These are phyloP conservation scores for Nicator chloris DNA, from an alignment of 2,113 vertebrate genomes.

Conservation along the genomic window DNA sequence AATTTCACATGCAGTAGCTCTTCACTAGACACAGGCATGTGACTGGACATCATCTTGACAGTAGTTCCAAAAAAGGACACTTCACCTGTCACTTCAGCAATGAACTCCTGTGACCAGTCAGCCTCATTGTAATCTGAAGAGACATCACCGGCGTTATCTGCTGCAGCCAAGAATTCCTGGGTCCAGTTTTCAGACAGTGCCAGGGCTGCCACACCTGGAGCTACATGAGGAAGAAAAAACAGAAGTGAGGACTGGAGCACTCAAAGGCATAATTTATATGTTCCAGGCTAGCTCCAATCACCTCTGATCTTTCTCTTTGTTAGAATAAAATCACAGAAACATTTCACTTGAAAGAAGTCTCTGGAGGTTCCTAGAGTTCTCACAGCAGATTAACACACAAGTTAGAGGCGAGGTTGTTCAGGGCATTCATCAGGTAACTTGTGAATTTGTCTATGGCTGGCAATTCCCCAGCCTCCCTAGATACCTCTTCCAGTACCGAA, in stretches of 20 bases:
- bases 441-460: neutral
- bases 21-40: neutral
- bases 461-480: neutral
- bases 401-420: neutral
- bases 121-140: constrained; percentile 86
- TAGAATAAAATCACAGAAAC: neutral
- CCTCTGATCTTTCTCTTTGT: neutral
- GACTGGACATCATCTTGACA: neutral
- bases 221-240: constrained; percentile 51
- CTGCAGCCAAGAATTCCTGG: constrained; percentile 86
- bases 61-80: neutral
- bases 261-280: neutral
- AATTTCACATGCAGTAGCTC: neutral
- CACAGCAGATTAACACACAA: neutral
- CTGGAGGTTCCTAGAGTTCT: neutral
- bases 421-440: neutral
- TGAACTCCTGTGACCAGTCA: constrained; percentile 97
- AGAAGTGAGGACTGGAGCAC: neutral
- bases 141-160: constrained; percentile 75
- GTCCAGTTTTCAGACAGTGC: constrained; percentile 95
- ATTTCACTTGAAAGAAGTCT: neutral
- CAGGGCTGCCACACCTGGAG: constrained; percentile 93
- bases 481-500: neutral
- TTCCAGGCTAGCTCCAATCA: neutral
- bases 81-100: constrained; percentile 91